phyloP scores from a whole-genome alignment of 2,888 invertebrate species.

The Diadegma fenestrale region DNA sequence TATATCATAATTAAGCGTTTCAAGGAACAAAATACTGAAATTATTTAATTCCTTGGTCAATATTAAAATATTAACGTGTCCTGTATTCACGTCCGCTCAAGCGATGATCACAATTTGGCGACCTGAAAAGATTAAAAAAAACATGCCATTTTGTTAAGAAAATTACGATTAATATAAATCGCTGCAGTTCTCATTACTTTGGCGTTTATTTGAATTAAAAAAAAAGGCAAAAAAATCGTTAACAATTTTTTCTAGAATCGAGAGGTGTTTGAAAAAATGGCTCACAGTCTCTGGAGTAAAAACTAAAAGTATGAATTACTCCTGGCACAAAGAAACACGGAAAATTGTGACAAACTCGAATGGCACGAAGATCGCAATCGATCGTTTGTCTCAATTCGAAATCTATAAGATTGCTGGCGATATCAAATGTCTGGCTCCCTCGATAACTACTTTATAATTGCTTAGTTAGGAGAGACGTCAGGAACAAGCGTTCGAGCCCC shows the following conservation, averaged over 20 bases:
- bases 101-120: no score
- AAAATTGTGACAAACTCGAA: not conserved
- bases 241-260: not conserved
- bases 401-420: slow-evolving; percentile 36
- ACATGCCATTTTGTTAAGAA: no score
- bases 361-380: not conserved
- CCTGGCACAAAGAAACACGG: not conserved
- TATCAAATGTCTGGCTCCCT: slow-evolving; percentile 47
- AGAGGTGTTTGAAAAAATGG: not conserved
- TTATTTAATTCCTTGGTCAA: not conserved
- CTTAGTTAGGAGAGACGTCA: slow-evolving; percentile 47
- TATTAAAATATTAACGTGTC: not conserved
- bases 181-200: not conserved
- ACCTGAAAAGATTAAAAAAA: no score
- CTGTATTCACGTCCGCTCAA: no score
- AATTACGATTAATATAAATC: no score
- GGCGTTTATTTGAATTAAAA: not conserved
- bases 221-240: not conserved
- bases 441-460: slow-evolving; percentile 59
- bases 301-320: not conserved
- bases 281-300: not conserved
- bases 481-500: slow-evolving; percentile 53
- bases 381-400: slow-evolving; percentile 11
- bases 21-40: not conserved
- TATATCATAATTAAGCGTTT: not conserved